phyloP scores from a whole-genome alignment of 1,140 invertebrate species.

The Bombus terrestris region DNA sequence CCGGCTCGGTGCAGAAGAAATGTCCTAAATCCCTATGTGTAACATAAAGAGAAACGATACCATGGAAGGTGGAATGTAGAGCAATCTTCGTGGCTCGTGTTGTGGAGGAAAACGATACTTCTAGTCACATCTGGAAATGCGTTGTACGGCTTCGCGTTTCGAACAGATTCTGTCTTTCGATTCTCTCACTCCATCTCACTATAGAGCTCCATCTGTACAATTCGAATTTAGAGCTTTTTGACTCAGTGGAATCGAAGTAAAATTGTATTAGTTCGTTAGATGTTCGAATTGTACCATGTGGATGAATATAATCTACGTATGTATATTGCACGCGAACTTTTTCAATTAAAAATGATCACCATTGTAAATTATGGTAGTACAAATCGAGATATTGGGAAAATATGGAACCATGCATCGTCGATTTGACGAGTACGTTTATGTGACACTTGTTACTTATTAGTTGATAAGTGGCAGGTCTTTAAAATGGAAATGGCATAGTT shows the following conservation, averaged over 20 bases:
- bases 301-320: too few species aligned
- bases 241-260: background rate
- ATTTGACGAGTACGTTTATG: too few species aligned
- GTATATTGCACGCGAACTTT: too few species aligned
- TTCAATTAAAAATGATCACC: too few species aligned
- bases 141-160: slow-evolving; percentile 10
- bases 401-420: too few species aligned
- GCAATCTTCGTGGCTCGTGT: background rate
- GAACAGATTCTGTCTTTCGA: background rate
- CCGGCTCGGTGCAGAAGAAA: background rate
- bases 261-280: background rate
- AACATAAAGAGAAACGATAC: slow-evolving; percentile 18
- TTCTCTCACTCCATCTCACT: background rate
- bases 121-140: background rate
- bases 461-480: too few species aligned
- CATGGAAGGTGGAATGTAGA: slow-evolving; percentile 7
- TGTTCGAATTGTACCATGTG: background rate
- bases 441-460: too few species aligned
- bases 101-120: slow-evolving; percentile 8
- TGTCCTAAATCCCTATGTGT: slow-evolving; percentile 5
- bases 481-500: too few species aligned
- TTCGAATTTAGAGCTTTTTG: background rate
- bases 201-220: background rate
- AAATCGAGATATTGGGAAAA: too few species aligned
- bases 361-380: too few species aligned